Conservation (phyloP, 2,113 vertebrate genomes). For the Oreocharis arfaki region DNA sequence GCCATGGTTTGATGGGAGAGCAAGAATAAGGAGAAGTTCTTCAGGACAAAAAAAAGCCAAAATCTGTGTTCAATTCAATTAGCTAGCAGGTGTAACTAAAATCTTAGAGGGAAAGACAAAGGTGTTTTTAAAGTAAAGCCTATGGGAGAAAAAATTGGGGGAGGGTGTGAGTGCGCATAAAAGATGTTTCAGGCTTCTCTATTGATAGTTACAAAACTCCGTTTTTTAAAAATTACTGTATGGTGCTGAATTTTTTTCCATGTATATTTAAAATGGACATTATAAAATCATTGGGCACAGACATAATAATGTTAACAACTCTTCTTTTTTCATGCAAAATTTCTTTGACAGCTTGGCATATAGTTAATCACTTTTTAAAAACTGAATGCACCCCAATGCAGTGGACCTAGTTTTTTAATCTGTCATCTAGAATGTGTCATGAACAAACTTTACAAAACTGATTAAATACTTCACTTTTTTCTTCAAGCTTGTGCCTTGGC, state of each 20-base stretch:
- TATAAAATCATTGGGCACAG: not conserved
- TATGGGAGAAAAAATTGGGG: fast-evolving
- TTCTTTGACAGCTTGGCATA: constrained; percentile 17
- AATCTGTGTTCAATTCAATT: not conserved
- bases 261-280: not conserved
- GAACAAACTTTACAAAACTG: constrained; percentile 23
- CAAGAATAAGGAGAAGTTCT: not conserved
- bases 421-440: constrained; percentile 14
- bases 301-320: not conserved
- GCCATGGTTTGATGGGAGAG: not conserved
- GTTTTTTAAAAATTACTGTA: not conserved
- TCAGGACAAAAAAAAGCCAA: not conserved
- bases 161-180: not conserved
- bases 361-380: constrained; percentile 25
- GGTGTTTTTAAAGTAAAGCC: not conserved
- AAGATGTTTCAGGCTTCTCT: not conserved
- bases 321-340: constrained; percentile 38
- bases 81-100: not conserved
- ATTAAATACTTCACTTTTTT: not conserved
- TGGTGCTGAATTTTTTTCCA: not conserved
- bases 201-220: not conserved
- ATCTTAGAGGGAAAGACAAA: not conserved
- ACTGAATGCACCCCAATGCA: constrained; percentile 6
- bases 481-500: not conserved
- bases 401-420: constrained; percentile 14